Base-by-base conservation (phyloP, 2,888 invertebrate genomes). In the Clistopyga incitator region DNA sequence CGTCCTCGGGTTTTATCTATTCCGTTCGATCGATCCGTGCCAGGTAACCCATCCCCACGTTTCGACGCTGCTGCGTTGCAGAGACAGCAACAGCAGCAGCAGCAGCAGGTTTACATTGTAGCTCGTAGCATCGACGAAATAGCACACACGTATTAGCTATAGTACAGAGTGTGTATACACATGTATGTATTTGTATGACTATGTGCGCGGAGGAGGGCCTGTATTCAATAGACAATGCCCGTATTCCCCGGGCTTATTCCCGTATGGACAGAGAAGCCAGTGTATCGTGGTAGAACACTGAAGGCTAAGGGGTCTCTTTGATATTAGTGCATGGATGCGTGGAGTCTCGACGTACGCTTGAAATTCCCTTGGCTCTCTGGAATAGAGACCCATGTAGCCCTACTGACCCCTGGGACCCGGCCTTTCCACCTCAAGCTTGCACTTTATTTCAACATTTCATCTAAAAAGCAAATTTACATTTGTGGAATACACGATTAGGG, bases 1-100 rank as follows among this genome's bases (percentile, higher is more conserved):
- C 59, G 45, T 74, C 81, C 81, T 74, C 74, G 81, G 77, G 80
- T 81, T 84, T 84, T 81, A 84, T 81, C 84, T 84, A 81, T 84
- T 84, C 84, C 74, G 81, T 84, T 84, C 81, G 81, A 84, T 84
- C 84, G 84, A 84, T 84, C 81, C 84, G 84, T 84, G 81, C 84
- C 84, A 84, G 84, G 83, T 80, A 84, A 78, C 68, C 78, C 80
- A 78, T 81, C 78, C 77, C 56, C 68, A 25, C 74, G 74, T 74
- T 82, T 65, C 78, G 52, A 64, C 75, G 50, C 50, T 34, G 83
- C 74, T 78, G 78, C 77, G 83, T 71, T 71, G 68, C 68, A 74
- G 74, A 72, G 42, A 71, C 75, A n/a, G 54, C 52, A 18, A 20
- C 68, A 52, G 29, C 50, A 68, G 10, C 38, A 38, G 38, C 29